Evolutionary conservation across 2,888 invertebrate species (phyloP).

Genomic region (Punctoribates punctum): DNA sequence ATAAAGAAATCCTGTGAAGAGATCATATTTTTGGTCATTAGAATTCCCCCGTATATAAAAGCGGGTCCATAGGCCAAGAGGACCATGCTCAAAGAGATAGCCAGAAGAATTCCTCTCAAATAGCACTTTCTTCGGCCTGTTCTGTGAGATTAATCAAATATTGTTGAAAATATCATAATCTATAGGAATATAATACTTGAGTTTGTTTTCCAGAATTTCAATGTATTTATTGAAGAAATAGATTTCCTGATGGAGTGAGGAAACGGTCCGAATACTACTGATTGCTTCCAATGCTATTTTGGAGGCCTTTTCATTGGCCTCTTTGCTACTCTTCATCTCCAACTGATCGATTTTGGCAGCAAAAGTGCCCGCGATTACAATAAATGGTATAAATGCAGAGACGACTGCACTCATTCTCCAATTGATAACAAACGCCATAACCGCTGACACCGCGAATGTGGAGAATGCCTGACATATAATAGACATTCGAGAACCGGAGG

Average conservation of each 20-base stretch:
- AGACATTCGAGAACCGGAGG: conserved; percentile 70
- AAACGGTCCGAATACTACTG: conserved; percentile 66
- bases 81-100: conserved; percentile 67
- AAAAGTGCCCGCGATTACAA: conserved; percentile 56
- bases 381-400: conserved; percentile 62
- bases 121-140: conserved; percentile 53
- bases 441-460: conserved; percentile 58
- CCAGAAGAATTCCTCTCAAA: conserved; percentile 57
- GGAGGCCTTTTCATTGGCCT: conserved; percentile 54
- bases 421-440: conserved; percentile 65
- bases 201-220: conserved; percentile 3
- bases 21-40: conserved; percentile 63
- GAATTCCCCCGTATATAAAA: conserved; percentile 67
- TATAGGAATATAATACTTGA: conserved; percentile 4
- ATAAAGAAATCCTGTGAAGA: conserved; percentile 67
- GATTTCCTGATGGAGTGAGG: conserved; percentile 61
- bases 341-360: background rate
- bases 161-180: conserved; percentile 38
- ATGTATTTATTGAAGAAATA: conserved; percentile 53
- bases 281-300: conserved; percentile 70
- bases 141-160: conserved; percentile 24
- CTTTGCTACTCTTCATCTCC: conserved; percentile 1
- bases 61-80: conserved; percentile 68
- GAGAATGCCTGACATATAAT: conserved; percentile 66
- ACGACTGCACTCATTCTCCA: conserved; percentile 70